Evolutionary conservation across 2,888 invertebrate genomes (phyloP).

Genomic region (Anaspis maculata): DNA sequence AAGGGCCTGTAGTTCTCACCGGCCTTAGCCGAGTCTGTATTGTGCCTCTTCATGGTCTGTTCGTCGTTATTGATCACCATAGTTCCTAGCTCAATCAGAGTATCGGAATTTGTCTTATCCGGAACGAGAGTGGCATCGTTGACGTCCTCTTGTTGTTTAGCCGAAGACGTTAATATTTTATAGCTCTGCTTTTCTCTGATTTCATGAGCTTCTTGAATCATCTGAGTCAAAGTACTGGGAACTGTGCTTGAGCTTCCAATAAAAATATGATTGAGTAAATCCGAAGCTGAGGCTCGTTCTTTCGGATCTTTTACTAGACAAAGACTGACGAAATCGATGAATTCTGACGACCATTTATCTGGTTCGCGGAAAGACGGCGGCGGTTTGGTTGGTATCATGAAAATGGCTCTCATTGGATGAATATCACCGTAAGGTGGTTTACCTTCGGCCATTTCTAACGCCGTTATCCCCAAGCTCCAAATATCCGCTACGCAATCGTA

Average conservation of each 20-base stretch:
- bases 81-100: slow-evolving; percentile 76
- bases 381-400: slow-evolving; percentile 99
- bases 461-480: slow-evolving; percentile 96
- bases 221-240: slow-evolving; percentile 74
- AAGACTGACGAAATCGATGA: slow-evolving; percentile 94
- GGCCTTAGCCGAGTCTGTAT: slow-evolving; percentile 77
- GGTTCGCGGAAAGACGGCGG: slow-evolving; percentile 96
- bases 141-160: slow-evolving; percentile 38
- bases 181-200: slow-evolving; percentile 57
- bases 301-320: slow-evolving; percentile 90
- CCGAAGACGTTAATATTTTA: slow-evolving; percentile 1
- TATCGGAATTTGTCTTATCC: slow-evolving; percentile 57
- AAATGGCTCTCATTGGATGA: slow-evolving; percentile 94
- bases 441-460: slow-evolving; percentile 99
- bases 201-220: slow-evolving; percentile 92
- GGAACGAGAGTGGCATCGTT: slow-evolving; percentile 62
- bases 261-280: slow-evolving; percentile 82
- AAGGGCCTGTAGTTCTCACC: slow-evolving; percentile 83
- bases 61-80: slow-evolving; percentile 90
- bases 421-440: slow-evolving; percentile 96
- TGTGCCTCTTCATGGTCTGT: slow-evolving; percentile 89
- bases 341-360: slow-evolving; percentile 92
- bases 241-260: slow-evolving; percentile 60
- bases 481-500: slow-evolving; percentile 99
- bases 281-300: slow-evolving; percentile 85